Conservation (phyloP, 2,888 invertebrate genomes). For the Cryptus armator region DNA sequence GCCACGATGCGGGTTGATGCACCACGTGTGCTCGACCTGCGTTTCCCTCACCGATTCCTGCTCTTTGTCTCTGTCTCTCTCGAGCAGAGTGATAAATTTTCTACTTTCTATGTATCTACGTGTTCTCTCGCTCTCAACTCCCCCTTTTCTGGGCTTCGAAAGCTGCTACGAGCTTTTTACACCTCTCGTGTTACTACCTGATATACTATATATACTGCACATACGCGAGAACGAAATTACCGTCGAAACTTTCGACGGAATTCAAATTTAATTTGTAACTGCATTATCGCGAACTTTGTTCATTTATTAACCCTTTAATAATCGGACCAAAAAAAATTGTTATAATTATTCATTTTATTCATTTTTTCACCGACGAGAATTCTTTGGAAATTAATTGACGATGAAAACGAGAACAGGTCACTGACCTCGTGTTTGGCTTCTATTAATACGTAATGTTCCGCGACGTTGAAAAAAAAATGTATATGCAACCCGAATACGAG, state of each 20-base stretch:
- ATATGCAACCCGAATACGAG: background rate
- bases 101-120: slow-evolving; percentile 54
- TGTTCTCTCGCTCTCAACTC: slow-evolving; percentile 11
- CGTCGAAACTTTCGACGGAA: slow-evolving; percentile 17
- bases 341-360: background rate
- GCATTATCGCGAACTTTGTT: background rate
- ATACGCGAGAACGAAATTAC: slow-evolving; percentile 19
- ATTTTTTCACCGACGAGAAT: background rate
- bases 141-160: background rate
- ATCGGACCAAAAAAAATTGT: background rate
- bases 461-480: too few species aligned
- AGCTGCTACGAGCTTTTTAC: slow-evolving; percentile 44
- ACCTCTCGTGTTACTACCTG: slow-evolving; percentile 4
- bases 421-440: too few species aligned
- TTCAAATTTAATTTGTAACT: background rate
- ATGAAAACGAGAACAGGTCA: too few species aligned
- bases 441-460: too few species aligned
- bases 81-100: slow-evolving; percentile 56
- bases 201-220: background rate
- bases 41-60: slow-evolving; percentile 53
- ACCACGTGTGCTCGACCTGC: slow-evolving; percentile 37
- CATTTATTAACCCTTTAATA: background rate
- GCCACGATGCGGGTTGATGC: slow-evolving; percentile 61
- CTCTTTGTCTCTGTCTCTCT: slow-evolving; percentile 9
- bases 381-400: background rate